Conservation (phyloP, 30 jellyfish, hydroid and myxozoan genomes). For the Hydractinia echinata region DNA sequence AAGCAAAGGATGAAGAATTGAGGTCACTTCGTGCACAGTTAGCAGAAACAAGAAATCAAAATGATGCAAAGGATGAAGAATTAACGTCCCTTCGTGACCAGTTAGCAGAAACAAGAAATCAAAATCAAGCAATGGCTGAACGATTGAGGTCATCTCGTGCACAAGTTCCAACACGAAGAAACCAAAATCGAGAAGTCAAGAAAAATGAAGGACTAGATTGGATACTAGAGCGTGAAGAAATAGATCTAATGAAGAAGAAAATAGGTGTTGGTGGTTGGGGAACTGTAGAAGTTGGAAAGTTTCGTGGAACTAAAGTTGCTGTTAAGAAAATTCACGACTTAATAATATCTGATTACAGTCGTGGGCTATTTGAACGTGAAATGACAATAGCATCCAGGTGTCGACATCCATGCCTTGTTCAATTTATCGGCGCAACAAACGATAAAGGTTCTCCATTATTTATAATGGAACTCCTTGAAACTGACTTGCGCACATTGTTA, state of each 20-base stretch:
- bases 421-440: constrained; percentile 88
- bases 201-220: constrained; percentile 31
- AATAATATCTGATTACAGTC: constrained; percentile 75
- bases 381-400: constrained; percentile 87
- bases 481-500: constrained; percentile 57
- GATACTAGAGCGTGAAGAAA: constrained; percentile 61
- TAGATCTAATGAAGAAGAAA: constrained; percentile 32
- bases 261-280: constrained; percentile 95
- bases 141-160: too few relatives aligned
- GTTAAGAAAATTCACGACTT: constrained; percentile 77
- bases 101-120: too few relatives aligned
- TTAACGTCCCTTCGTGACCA: too few relatives aligned
- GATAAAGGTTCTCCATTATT: constrained; percentile 82
- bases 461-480: constrained; percentile 61
- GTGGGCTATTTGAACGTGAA: constrained; percentile 81
- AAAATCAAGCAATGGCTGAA: too few relatives aligned
- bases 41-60: too few relatives aligned
- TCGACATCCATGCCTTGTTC: constrained; percentile 90
- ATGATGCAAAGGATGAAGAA: too few relatives aligned
- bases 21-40: too few relatives aligned
- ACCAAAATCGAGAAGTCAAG: too few relatives aligned
- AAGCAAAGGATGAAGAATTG: too few relatives aligned
- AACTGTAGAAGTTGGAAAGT: constrained; percentile 63
- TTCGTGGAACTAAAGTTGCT: constrained; percentile 91
- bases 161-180: too few relatives aligned